phyloP scores from a whole-genome alignment of 2,113 vertebrate species.

The Gymnorhina tibicen region DNA sequence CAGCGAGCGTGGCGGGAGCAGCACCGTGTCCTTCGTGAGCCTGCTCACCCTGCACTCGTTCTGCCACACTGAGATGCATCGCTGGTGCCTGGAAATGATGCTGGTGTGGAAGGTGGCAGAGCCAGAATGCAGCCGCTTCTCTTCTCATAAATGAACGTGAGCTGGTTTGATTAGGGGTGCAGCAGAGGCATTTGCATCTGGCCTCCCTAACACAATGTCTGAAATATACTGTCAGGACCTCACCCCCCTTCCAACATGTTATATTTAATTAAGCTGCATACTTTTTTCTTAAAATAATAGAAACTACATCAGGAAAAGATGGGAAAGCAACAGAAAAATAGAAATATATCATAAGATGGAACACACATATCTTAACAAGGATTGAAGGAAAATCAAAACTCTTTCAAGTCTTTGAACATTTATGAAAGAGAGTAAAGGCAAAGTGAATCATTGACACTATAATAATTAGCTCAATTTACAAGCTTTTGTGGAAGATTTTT shows the following conservation, averaged over 20 bases:
- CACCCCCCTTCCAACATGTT: not conserved
- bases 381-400: not conserved
- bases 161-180: not conserved
- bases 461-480: not conserved
- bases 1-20: not conserved
- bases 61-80: not conserved
- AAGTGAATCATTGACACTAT: not conserved
- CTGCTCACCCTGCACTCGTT: not conserved
- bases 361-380: not conserved
- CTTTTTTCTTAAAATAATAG: not conserved
- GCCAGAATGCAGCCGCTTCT: not conserved
- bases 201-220: not conserved
- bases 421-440: not conserved
- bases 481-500: not conserved
- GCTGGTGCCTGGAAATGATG: not conserved
- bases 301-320: not conserved
- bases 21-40: not conserved
- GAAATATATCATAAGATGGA: not conserved
- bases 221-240: not conserved
- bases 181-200: conserved; percentile 35
- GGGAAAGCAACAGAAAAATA: not conserved
- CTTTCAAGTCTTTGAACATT: not conserved
- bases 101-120: not conserved
- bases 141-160: not conserved
- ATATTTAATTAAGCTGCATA: not conserved